Base-by-base conservation (phyloP, 2,113 vertebrate species). In the Zosterops lateralis region DNA sequence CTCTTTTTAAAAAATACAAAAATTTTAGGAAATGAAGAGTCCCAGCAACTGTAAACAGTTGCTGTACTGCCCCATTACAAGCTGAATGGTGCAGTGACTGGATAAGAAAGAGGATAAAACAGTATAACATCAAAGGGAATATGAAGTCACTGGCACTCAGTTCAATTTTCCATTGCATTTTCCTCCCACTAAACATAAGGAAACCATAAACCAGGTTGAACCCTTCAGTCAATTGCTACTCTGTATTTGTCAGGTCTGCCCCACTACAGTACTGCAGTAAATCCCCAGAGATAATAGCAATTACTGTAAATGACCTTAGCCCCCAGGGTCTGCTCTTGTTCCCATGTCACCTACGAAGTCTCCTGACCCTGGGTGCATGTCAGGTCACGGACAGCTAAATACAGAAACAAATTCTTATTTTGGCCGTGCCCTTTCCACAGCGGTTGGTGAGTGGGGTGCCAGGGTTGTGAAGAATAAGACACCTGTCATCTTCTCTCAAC, bases 251-350 rank as follows among this genome's bases (percentile, higher is more conserved):
- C 31, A 61, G 21, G 7, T 76, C 67, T 92, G 51, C 18, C 32
- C 14, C 74, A 58, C 62, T 82, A 4, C 42, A 62, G 21, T 48
- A 45, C n/a, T 84, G 50, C 38, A 53, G n/a, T 81, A 87, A 90
- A 75, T 87, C 86, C 82, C 42, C 86, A 54, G 82, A 84, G 74
- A 73, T 87, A 92, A 85, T 73, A 65, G 58, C 51, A 87, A 36
- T 92, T 93, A 91, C 58, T 79, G 71, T 81, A 79, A 78, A 79
- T 89, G 6, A 91, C 74, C 71, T 93, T 83, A 87, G 34, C 51
- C 28, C 44, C 65, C 34, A 56, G 64, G 60, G 29, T 80, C 78
- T 76, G 38, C 58, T 70, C n/a, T 76, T 89, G 70, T 53, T 81
- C 79, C 2, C 9, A 36, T 25, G 12, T 66, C 67, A 89, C 84